Conservation (phyloP, 2,888 invertebrate species). For the Philopedon plagiatum region DNA sequence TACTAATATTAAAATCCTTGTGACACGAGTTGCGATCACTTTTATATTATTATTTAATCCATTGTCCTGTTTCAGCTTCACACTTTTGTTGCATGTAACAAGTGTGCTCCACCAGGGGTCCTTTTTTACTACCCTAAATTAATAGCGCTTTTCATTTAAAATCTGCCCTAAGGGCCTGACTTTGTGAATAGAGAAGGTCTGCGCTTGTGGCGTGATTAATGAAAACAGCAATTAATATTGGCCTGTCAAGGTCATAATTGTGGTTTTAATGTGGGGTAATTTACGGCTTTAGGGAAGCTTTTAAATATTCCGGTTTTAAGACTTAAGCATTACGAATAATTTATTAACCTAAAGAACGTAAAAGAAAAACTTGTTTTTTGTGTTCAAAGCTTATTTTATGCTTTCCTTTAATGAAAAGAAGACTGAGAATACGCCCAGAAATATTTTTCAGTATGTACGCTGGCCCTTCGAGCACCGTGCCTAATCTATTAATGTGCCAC, state of each 20-base stretch:
- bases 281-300: slow-evolving; percentile 38
- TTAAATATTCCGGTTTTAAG: slow-evolving; percentile 17
- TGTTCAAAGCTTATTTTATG: too few species aligned
- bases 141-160: slow-evolving; percentile 39
- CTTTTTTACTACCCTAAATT: slow-evolving; percentile 33
- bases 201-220: slow-evolving; percentile 47
- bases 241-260: slow-evolving; percentile 52
- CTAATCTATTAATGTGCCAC: too few species aligned
- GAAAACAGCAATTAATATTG: slow-evolving; percentile 50
- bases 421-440: too few species aligned
- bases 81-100: slow-evolving; percentile 22
- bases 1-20: too few species aligned
- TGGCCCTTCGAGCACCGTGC: too few species aligned
- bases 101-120: slow-evolving; percentile 31
- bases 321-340: slow-evolving; percentile 2
- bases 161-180: slow-evolving; percentile 17
- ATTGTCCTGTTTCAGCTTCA: background rate
- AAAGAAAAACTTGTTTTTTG: too few species aligned
- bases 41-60: slow-evolving; percentile 1
- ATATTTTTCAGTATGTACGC: too few species aligned
- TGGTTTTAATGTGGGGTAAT: slow-evolving; percentile 49
- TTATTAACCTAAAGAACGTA: background rate
- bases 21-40: too few species aligned
- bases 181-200: slow-evolving; percentile 12
- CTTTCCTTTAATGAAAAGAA: too few species aligned